Conservation (phyloP, 2,113 vertebrate genomes). For the Thinocorus orbignyianus region DNA sequence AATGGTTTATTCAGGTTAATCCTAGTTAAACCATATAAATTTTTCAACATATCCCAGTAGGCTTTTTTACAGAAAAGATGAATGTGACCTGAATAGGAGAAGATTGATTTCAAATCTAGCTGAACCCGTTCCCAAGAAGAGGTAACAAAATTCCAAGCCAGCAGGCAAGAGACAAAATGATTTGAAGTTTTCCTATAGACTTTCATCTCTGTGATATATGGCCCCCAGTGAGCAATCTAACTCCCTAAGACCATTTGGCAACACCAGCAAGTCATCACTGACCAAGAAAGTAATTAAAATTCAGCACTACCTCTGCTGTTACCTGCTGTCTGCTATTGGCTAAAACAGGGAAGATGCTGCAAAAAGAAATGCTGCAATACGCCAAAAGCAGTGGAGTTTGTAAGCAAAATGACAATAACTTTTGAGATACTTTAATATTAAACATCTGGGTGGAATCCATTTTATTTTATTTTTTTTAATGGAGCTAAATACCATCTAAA, state of each 20-base stretch:
- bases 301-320: not conserved
- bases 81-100: slow-evolving; percentile 21
- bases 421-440: not conserved
- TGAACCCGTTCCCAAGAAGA: not conserved
- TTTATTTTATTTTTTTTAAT: not conserved
- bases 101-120: not conserved
- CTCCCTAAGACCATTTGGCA: not conserved
- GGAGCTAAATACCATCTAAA: not conserved
- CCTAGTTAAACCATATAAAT: slow-evolving; percentile 23
- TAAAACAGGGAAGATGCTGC: not conserved
- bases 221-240: not conserved
- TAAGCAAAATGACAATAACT: not conserved
- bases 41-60: slow-evolving; percentile 43
- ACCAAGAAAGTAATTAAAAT: slow-evolving; percentile 26
- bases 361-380: not conserved
- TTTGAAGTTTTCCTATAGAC: not conserved
- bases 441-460: not conserved
- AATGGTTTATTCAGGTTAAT: slow-evolving; percentile 60
- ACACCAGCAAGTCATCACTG: not conserved
- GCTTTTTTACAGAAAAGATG: not conserved
- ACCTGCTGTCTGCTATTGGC: not conserved
- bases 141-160: not conserved
- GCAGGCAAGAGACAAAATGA: not conserved
- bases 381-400: not conserved
- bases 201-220: not conserved